Base-by-base conservation (phyloP, 2,113 vertebrate species). In the Erpornis zantholeuca region DNA sequence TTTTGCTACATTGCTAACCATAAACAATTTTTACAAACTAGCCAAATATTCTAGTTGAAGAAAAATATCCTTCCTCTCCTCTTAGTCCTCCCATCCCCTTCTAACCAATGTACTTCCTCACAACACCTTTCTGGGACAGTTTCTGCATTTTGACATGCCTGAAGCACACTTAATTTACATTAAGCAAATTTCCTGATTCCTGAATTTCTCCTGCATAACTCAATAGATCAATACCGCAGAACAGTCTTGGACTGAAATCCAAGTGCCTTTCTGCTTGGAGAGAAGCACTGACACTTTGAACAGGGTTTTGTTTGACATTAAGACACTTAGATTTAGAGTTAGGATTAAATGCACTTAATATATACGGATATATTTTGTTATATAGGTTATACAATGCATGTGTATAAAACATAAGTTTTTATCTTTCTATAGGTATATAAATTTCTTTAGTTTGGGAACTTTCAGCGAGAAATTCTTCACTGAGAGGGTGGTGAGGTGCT, bases 1-100 rank as follows among this genome's bases (percentile, higher is more conserved):
- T 88, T 88, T 90, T 93, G 20, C 63, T 90, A 54, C 68, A n/a
- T 54, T 80, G 68, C 23, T 72, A 80, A 79, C 12, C 36, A 38
- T 79, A 93, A 94, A 77, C 63, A 86, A 15, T 50, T 82, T 78
- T 88, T 85, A 40, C 33, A 87, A 76, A 64, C 36, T 61, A 64
- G 70, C 60, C 84, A 87, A 96, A 57, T 82, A 87, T 65, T 38
- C 42, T 82, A 64, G 56, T 6, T 69, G 49, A 85, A 82, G 11
- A 53, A 85, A 93, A 91, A 82, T 68, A 85, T 44, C 24, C 5
- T 27, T 82, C 25, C 21, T 61, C 2, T 25, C 12, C 4, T 2
- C 18, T 45, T 13, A 27, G 20, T 15, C 3, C 7, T 8, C 1
- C 2, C 7, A n/a, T 22, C 1, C 20, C 7, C 27, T 85, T 61